phyloP scores from a whole-genome alignment of 92 coral and sea anemone species.

The Pocillopora grandis region DNA sequence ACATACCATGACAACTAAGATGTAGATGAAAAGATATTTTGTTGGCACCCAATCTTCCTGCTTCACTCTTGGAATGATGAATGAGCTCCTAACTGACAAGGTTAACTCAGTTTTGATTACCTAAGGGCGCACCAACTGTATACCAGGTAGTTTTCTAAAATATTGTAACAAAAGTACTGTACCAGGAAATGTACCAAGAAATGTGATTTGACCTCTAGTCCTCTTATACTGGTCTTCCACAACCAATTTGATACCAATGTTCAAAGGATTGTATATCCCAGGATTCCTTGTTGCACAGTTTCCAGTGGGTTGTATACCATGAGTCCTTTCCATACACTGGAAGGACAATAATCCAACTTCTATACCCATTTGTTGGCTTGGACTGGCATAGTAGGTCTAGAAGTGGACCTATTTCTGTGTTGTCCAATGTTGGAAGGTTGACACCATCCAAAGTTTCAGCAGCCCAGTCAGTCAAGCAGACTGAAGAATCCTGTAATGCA shows the following conservation, averaged over 20 bases:
- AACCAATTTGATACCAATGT: not conserved
- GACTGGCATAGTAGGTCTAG: no score
- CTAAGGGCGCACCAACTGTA: no score
- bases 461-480: not conserved
- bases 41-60: slow-evolving; percentile 17
- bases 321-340: slow-evolving; percentile 27
- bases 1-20: slow-evolving; percentile 36
- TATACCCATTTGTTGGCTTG: not conserved
- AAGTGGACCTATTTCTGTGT: no score
- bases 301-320: not conserved
- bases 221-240: no score
- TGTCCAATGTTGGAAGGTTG: not conserved
- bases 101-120: no score
- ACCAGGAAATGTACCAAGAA: no score
- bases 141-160: no score
- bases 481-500: not conserved
- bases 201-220: no score
- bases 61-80: slow-evolving; percentile 32
- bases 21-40: slow-evolving; percentile 4
- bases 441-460: not conserved
- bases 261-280: slow-evolving; percentile 20
- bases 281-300: slow-evolving; percentile 1
- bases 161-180: no score
- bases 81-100: slow-evolving; percentile 3
- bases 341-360: slow-evolving; percentile 11